phyloP scores from a whole-genome alignment of 2,113 vertebrate genomes.

The Catagonus wagneri region DNA sequence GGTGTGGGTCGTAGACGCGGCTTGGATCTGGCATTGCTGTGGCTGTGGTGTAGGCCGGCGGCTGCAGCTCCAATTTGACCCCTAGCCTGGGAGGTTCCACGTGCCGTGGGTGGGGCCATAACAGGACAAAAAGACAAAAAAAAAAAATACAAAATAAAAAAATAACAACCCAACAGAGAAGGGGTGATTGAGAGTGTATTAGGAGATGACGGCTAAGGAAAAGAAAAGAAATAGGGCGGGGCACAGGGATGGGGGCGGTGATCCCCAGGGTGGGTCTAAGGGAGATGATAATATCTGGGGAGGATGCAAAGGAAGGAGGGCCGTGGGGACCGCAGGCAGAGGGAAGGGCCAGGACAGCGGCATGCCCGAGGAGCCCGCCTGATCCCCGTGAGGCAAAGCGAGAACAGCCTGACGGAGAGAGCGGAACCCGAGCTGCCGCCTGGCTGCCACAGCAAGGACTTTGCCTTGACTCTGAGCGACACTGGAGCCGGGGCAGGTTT shows the following conservation, averaged over 20 bases:
- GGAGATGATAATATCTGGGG: not conserved
- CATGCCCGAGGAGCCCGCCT: no score
- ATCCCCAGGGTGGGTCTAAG: no score
- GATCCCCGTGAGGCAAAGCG: no score
- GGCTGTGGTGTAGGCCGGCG: no score
- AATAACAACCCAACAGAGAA: no score
- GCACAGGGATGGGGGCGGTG: not conserved
- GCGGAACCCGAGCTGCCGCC: not conserved
- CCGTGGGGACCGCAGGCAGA: fast-evolving
- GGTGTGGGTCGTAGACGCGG: no score
- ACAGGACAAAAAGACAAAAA: no score
- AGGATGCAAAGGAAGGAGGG: not conserved
- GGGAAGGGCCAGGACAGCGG: not conserved
- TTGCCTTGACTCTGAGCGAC: not conserved
- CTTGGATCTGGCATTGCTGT: no score
- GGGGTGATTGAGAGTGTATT: not conserved
- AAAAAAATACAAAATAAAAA: no score
- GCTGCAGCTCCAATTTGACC: no score
- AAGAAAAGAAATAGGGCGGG: not conserved
- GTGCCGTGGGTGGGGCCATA: no score
- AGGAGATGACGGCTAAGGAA: not conserved
- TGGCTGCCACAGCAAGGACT: not conserved
- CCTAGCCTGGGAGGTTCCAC: no score
- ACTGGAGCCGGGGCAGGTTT: not conserved
- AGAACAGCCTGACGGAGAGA: not conserved